Percentiles rank a stretch among this genome's conserved stretches.
Evolutionary conservation across 2,888 invertebrate genomes (phyloP).

Genomic region (Arctia plantaginis): DNA sequence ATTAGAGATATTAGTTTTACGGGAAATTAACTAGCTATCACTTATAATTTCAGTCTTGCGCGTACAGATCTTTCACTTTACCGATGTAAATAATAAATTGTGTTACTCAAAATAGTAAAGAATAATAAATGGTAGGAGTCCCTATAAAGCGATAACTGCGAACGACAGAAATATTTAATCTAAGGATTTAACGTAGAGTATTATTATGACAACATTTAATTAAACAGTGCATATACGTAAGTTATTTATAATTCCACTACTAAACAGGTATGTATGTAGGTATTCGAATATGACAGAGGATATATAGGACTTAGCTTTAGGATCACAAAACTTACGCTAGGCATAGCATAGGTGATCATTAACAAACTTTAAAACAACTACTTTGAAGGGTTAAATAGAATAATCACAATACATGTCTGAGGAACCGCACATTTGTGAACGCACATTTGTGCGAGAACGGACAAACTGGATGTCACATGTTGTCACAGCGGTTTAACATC

Average conservation of each 20-base stretch:
- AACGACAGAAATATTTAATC: slow-evolving; percentile 36
- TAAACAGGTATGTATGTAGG: slow-evolving; percentile 65
- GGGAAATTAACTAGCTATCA: slow-evolving; percentile 50
- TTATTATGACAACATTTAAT: slow-evolving; percentile 60
- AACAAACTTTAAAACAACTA: slow-evolving; percentile 72
- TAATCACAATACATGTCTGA: slow-evolving; percentile 52
- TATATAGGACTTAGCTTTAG: slow-evolving; percentile 77
- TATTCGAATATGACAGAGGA: slow-evolving; percentile 67
- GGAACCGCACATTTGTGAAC: slow-evolving; percentile 53
- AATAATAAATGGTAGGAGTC: slow-evolving; percentile 27
- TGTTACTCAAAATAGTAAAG: slow-evolving; percentile 41
- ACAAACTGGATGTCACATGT: slow-evolving; percentile 29
- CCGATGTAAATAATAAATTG: slow-evolving; percentile 39
- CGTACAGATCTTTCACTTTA: slow-evolving; percentile 54
- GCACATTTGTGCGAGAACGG: slow-evolving; percentile 45
- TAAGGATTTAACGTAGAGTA: slow-evolving; percentile 49
- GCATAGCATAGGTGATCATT: slow-evolving; percentile 67
- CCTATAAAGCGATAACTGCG: slow-evolving; percentile 30
- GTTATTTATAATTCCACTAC: slow-evolving; percentile 55
- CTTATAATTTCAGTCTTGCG: slow-evolving; percentile 56
- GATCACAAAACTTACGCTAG: slow-evolving; percentile 76
- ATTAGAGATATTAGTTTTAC: slow-evolving; percentile 29
- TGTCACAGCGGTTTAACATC: slow-evolving; percentile 43
- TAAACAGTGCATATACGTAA: slow-evolving; percentile 60
- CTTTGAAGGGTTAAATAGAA: slow-evolving; percentile 70